phyloP scores from a whole-genome alignment of 92 coral and sea anemone genomes.

The Diadumene lineata region DNA sequence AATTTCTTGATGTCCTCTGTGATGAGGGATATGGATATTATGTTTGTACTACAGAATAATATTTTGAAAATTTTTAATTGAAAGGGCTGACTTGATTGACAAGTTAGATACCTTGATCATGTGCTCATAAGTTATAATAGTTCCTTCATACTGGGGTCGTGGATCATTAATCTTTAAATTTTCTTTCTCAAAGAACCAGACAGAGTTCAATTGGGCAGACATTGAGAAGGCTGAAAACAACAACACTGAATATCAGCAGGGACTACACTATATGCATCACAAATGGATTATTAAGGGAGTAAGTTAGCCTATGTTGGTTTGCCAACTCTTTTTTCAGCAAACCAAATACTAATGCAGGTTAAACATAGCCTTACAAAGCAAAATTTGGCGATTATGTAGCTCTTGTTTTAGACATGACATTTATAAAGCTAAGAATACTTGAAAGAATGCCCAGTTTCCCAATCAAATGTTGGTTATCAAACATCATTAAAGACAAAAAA shows the following conservation, averaged over 20 bases:
- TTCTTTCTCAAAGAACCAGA: constrained; percentile 83
- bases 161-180: constrained; percentile 50
- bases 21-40: too few species aligned
- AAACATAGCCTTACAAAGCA: too few species aligned
- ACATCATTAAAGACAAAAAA: background rate
- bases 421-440: background rate
- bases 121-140: constrained; percentile 56
- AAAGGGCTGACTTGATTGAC: too few species aligned
- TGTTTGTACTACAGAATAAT: too few species aligned
- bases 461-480: background rate
- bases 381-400: too few species aligned
- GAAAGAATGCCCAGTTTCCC: background rate
- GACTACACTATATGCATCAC: too few species aligned
- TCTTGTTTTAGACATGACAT: background rate
- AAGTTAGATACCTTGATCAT: constrained; percentile 40
- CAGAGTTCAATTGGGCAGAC: constrained; percentile 58
- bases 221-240: constrained; percentile 46
- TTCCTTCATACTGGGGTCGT: constrained; percentile 60
- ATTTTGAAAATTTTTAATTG: too few species aligned
- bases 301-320: background rate
- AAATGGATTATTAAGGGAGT: too few species aligned
- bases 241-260: too few species aligned
- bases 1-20: background rate
- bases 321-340: background rate
- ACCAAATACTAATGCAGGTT: too few species aligned